Base-by-base conservation (phyloP, 2,888 invertebrate genomes). In the Watsonalla binaria region DNA sequence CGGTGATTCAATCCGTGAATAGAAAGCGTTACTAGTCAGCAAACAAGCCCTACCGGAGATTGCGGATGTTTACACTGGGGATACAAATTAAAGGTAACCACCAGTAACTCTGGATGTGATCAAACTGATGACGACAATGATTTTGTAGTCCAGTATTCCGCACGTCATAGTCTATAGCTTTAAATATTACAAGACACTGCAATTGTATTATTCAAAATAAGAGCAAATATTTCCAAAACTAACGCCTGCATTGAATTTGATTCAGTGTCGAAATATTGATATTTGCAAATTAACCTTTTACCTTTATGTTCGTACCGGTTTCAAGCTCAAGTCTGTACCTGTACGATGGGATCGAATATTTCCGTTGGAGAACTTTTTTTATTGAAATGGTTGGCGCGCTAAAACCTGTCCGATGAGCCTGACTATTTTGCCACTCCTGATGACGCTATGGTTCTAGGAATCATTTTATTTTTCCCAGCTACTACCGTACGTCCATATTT, bases 231-330 rank as follows among this genome's bases (percentile, higher is more conserved):
- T 50, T 47, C 46, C 15, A 46, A 49, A 51, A 51, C 46, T 55
- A 47, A 50, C 51, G 37, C 13, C 48, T 55, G 51, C 47, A 57
- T 58, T 58, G 55, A 51, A 63, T 65, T 62, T 55, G 53, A 53
- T 54, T 49, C 57, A 56, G 66, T 69, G 64, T 65, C 69, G 71
- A 75, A 73, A 74, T 77, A 77, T 78, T 76, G 71, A 72, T 73
- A 74, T 78, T 80, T 78, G 74, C 75, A 74, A 73, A 65, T 71
- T 81, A 86, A 84, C 82, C 83, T 85, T 85, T 84, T 82, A 77
- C 80, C 78, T 80, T 78, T 77, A 72, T 70, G 66, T 66, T 70
- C 62, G 72, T 86, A 84, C 86, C 86, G 84, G 86, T 88, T 88
- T 82, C 69, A 65, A 63, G 68, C 71, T 68, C 71, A 69, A 68